phyloP scores from a whole-genome alignment of 1,140 invertebrate species.

The Zaprionus kolodkinae region DNA sequence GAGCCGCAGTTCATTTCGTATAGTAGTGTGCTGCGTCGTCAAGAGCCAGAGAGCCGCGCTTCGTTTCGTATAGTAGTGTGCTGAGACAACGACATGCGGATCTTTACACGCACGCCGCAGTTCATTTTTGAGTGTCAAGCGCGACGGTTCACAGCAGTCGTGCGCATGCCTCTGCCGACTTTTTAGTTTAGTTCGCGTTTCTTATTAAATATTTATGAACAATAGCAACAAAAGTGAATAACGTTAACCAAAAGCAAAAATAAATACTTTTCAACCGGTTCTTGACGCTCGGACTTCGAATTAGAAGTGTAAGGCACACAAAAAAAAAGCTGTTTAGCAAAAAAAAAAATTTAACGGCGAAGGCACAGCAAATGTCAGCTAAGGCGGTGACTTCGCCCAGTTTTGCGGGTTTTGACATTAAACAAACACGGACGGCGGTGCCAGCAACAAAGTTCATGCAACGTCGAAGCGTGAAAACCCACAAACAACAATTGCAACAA shows the following conservation, averaged over 20 bases:
- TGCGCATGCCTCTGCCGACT: conserved; percentile 22
- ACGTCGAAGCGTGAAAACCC: conserved; percentile 63
- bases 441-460: conserved; percentile 62
- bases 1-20: background rate
- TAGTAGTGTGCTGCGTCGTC: background rate
- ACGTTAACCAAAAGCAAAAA: conserved; percentile 40
- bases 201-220: conserved; percentile 62
- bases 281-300: conserved; percentile 30
- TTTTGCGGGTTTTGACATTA: conserved; percentile 60
- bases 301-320: conserved; percentile 62
- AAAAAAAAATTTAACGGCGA: conserved; percentile 50
- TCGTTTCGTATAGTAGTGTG: no score
- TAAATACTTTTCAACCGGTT: conserved; percentile 61
- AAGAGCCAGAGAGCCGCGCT: background rate
- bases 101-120: conserved; percentile 40
- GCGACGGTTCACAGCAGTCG: conserved; percentile 50
- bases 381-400: conserved; percentile 45
- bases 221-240: conserved; percentile 60
- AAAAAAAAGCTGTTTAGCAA: conserved; percentile 30
- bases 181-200: conserved; percentile 42
- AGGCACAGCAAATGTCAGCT: conserved; percentile 69
- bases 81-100: conserved; percentile 29
- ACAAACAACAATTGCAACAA: conserved; percentile 62
- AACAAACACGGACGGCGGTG: conserved; percentile 37
- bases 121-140: conserved; percentile 52